Conservation (phyloP, 2,888 invertebrate genomes). For the Nemotelus nigrinus region DNA sequence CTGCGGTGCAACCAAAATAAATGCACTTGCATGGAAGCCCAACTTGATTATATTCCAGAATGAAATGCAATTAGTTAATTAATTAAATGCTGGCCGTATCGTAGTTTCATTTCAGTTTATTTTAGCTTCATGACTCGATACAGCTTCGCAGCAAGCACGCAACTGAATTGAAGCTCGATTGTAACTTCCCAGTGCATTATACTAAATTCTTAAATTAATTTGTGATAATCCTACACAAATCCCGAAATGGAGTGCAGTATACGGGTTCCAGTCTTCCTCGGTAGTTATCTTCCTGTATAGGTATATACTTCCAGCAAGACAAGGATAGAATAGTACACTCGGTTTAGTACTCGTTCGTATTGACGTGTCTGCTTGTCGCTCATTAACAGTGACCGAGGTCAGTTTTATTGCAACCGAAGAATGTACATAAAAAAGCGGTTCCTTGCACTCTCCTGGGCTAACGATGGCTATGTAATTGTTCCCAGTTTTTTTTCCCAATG, state of each 20-base stretch:
- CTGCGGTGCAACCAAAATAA: no score
- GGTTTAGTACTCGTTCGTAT: not conserved
- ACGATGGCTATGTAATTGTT: not conserved
- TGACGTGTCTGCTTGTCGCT: conserved; percentile 18
- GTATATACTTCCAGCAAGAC: not conserved
- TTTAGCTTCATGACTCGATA: not conserved
- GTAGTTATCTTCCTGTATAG: not conserved
- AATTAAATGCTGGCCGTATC: conserved; percentile 29
- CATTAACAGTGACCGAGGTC: conserved; percentile 42
- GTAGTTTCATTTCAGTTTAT: conserved; percentile 16
- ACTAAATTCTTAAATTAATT: conserved; percentile 45
- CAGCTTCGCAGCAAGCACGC: not conserved
- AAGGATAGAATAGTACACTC: no score
- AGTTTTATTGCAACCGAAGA: conserved; percentile 31
- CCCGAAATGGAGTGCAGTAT: no score
- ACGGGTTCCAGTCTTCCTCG: no score
- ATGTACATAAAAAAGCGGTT: not conserved
- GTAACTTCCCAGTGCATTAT: not conserved
- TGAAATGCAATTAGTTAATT: conserved; percentile 47
- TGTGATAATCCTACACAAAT: conserved; percentile 34
- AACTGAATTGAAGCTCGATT: conserved; percentile 1
- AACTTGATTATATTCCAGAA: conserved; percentile 14
- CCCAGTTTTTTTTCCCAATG: no score
- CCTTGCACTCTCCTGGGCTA: conserved; percentile 2
- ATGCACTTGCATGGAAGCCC: no score